phyloP scores from a whole-genome alignment of 2,797 vertebrate genomes.

The Helostoma temminkii region DNA sequence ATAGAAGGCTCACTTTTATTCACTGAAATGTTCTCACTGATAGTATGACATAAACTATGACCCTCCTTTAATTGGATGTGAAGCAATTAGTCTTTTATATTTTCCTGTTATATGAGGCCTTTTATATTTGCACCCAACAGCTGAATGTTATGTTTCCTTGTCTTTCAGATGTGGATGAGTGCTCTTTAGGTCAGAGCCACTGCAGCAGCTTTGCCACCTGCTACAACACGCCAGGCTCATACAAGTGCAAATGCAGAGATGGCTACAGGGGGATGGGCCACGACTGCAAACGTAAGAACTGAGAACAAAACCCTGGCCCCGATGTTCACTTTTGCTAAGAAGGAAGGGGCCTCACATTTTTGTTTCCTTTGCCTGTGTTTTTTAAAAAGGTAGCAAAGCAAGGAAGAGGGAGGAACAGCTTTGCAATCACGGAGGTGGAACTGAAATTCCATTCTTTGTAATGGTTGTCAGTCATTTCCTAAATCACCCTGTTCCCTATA shows the following conservation, averaged over 20 bases:
- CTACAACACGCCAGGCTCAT: constrained; percentile 95
- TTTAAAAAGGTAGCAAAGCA: constrained; percentile 35
- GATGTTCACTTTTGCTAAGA: constrained; percentile 33
- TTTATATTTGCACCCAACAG: constrained; percentile 17
- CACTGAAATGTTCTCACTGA: constrained; percentile 14
- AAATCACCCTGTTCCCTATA: constrained; percentile 52
- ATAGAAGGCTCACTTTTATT: constrained; percentile 25
- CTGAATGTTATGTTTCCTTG: constrained; percentile 56
- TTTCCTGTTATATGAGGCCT: constrained; percentile 36
- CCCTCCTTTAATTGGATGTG: constrained; percentile 29
- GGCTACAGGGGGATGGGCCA: constrained; percentile 91
- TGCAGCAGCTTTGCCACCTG: constrained; percentile 90
- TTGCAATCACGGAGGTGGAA: constrained; percentile 27
- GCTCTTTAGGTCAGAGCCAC: constrained; percentile 87
- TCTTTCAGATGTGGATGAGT: constrained; percentile 94
- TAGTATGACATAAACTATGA: constrained; percentile 17
- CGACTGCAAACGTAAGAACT: constrained; percentile 91
- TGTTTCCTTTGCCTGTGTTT: constrained; percentile 47
- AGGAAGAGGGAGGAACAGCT: constrained; percentile 39
- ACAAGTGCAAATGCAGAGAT: constrained; percentile 96
- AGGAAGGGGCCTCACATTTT: constrained; percentile 52
- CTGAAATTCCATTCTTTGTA: constrained; percentile 73
- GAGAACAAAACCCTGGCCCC: constrained; percentile 41
- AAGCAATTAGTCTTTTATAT: constrained; percentile 64
- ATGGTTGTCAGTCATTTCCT: constrained; percentile 67